phyloP scores from a whole-genome alignment of 92 coral and sea anemone species.

The Parazoanthus swiftii region DNA sequence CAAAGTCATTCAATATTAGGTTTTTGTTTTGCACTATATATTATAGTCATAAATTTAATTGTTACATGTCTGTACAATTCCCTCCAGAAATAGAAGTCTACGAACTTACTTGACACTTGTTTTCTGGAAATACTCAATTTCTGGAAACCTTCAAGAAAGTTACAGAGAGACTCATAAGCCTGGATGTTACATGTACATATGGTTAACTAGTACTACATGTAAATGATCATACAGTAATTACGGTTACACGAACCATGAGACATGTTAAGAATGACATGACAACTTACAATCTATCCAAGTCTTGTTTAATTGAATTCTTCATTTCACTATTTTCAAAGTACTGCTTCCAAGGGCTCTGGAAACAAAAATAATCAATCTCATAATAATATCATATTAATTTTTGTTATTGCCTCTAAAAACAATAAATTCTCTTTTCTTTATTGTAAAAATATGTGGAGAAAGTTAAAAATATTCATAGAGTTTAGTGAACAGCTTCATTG shows the following conservation, averaged over 20 bases:
- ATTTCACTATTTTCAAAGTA: conserved; percentile 87
- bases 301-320: conserved; percentile 82
- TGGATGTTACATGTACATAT: neutral
- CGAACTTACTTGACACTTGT: conserved; percentile 80
- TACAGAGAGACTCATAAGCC: neutral
- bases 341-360: conserved; percentile 96
- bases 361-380: neutral
- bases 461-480: too few relatives aligned
- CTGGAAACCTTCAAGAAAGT: conserved; percentile 74
- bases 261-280: neutral
- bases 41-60: too few relatives aligned
- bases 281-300: conserved; percentile 97
- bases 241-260: too few relatives aligned
- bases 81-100: neutral
- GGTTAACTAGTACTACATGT: neutral
- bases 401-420: too few relatives aligned
- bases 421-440: too few relatives aligned
- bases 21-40: too few relatives aligned
- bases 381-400: too few relatives aligned
- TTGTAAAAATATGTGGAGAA: too few relatives aligned
- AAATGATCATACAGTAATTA: neutral
- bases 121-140: conserved; percentile 82
- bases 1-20: too few relatives aligned
- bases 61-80: neutral
- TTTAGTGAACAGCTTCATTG: too few relatives aligned